Conservation (phyloP, 2,113 vertebrate genomes). For the Cisticola juncidis region DNA sequence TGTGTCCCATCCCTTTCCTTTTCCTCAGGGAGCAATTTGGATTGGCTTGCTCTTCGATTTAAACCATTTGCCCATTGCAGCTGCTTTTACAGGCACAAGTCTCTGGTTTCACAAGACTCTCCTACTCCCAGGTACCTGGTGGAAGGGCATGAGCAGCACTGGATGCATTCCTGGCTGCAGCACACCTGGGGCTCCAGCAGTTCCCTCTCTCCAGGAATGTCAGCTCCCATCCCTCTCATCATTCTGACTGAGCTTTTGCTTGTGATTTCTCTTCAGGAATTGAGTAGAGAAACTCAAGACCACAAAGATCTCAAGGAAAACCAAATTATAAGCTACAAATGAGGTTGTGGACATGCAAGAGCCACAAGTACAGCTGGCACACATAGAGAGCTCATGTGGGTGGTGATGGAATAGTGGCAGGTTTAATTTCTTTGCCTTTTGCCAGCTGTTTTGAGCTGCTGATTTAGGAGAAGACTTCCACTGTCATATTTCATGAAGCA, state of each 20-base stretch:
- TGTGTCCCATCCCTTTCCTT: neutral
- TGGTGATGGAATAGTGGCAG: neutral
- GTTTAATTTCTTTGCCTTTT: neutral
- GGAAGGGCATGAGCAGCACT: neutral
- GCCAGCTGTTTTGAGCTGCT: neutral
- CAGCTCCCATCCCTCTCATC: neutral
- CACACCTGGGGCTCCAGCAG: neutral
- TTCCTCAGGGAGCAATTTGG: conserved; percentile 1
- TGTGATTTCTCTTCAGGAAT: neutral
- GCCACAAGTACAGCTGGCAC: neutral
- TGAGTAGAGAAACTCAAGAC: neutral
- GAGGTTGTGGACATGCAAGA: neutral
- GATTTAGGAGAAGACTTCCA: neutral
- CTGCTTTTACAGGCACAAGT: conserved; percentile 12
- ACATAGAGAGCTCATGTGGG: rapidly evolving
- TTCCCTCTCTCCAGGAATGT: neutral
- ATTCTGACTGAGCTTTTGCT: neutral
- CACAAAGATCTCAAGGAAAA: neutral
- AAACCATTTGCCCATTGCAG: conserved; percentile 35
- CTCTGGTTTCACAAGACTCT: neutral
- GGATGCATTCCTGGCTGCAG: rapidly evolving
- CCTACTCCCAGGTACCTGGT: neutral
- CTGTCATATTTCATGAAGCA: neutral
- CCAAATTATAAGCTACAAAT: neutral
- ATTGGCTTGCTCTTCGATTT: conserved; percentile 43